Evolutionary conservation across 2,888 invertebrate species (phyloP).

Genomic region (Epinotia brunnichana): DNA sequence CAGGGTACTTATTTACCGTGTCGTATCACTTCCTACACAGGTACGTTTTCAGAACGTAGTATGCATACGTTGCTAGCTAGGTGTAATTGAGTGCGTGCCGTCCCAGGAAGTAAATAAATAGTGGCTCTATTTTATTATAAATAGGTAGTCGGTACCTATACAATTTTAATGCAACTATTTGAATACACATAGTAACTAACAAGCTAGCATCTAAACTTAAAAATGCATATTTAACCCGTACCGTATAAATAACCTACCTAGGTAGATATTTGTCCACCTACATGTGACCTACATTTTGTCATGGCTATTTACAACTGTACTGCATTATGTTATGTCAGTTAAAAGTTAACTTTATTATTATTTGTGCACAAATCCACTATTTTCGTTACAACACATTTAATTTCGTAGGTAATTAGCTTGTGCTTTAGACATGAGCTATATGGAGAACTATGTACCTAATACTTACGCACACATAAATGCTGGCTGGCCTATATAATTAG

Average conservation of each 20-base stretch:
- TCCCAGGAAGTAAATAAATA: conserved; percentile 30
- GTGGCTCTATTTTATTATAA: conserved; percentile 8
- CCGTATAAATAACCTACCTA: no score
- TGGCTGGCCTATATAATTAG: no score
- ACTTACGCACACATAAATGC: no score
- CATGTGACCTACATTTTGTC: no score
- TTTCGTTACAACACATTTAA: not conserved
- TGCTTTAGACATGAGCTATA: no score
- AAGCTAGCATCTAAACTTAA: no score
- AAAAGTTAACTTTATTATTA: not conserved
- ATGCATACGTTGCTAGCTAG: not conserved
- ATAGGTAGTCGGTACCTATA: not conserved
- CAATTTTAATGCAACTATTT: not conserved
- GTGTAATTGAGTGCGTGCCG: conserved; percentile 3
- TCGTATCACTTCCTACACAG: conserved; percentile 26
- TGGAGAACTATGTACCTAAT: not conserved
- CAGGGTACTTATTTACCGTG: conserved; percentile 7
- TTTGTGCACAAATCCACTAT: not conserved
- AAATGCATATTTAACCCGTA: no score
- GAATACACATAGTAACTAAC: no score
- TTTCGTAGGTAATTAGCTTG: not conserved
- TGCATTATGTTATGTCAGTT: not conserved
- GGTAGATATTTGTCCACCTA: no score
- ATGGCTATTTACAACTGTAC: no score
- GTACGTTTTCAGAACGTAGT: not conserved